A percentile compares a stretch with the other conserved stretches of the same genome.
Conservation (phyloP, 1,140 invertebrate species). For the Euborellia annulipes region DNA sequence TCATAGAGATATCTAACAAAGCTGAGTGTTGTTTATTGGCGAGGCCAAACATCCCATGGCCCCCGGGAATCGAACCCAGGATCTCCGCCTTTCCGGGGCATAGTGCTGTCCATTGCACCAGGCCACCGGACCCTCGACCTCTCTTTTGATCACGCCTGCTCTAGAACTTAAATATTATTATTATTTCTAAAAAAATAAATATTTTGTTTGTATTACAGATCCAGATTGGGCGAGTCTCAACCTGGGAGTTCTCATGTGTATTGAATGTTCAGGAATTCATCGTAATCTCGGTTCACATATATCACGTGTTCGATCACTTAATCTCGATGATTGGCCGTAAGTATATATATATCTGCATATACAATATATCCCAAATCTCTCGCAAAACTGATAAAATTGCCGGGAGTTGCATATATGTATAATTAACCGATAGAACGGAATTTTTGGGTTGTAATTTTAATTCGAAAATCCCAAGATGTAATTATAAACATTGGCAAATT, state of each 20-base stretch:
- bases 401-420: background rate
- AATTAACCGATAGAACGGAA: background rate
- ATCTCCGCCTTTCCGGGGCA: no score
- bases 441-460: slow-evolving; percentile 3
- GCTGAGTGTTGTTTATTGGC: no score
- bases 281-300: slow-evolving; percentile 94
- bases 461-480: slow-evolving; percentile 5
- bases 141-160: no score
- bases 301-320: slow-evolving; percentile 83
- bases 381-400: slow-evolving; percentile 2
- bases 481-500: no score
- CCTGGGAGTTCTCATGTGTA: slow-evolving; percentile 89
- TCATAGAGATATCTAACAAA: no score
- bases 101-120: no score
- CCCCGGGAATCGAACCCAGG: no score
- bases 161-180: background rate
- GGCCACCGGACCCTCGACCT: no score
- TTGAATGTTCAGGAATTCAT: slow-evolving; percentile 96
- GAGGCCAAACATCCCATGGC: no score
- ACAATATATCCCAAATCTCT: no score
- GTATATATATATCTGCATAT: no score
- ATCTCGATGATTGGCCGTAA: slow-evolving; percentile 98
- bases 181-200: background rate
- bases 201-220: slow-evolving; percentile 41
- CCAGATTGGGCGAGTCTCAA: slow-evolving; percentile 97